Evolutionary conservation across 2,888 invertebrate genomes (phyloP).

Genomic region (Drosophila limbata): DNA sequence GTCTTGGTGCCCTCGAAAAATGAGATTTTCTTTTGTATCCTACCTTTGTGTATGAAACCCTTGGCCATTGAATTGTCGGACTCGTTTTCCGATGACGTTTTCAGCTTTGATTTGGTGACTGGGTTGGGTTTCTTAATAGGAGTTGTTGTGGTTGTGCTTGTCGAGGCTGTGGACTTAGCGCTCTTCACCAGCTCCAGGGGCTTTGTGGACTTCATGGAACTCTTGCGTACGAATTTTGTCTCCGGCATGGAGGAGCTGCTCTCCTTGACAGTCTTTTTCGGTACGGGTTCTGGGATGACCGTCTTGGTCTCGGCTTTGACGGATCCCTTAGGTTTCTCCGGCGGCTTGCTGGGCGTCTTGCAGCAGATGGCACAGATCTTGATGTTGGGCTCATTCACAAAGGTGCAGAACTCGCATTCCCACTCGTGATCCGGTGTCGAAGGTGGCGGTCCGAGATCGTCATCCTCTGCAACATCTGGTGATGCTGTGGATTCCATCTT

Average conservation of each 20-base stretch:
- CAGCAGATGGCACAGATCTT: conserved; percentile 94
- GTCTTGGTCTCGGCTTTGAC: conserved; percentile 22
- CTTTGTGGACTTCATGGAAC: conserved; percentile 53
- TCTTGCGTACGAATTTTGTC: conserved; percentile 40
- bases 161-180: conserved; percentile 4
- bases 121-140: conserved; percentile 26
- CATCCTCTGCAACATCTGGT: conserved; percentile 39
- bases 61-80: conserved; percentile 82
- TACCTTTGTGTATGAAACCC: conserved; percentile 88
- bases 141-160: conserved; percentile 16
- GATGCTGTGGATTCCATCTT: conserved; percentile 10
- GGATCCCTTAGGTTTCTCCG: conserved; percentile 46
- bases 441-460: conserved; percentile 85
- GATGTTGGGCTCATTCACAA: conserved; percentile 92
- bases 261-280: conserved; percentile 4
- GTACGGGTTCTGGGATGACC: conserved; percentile 8
- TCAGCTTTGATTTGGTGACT: conserved; percentile 48
- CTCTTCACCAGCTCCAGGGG: conserved; percentile 24
- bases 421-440: conserved; percentile 88
- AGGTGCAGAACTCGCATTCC: conserved; percentile 96
- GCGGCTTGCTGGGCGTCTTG: conserved; percentile 89
- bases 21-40: conserved; percentile 89
- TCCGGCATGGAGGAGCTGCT: conserved; percentile 24
- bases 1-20: conserved; percentile 91
- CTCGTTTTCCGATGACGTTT: conserved; percentile 70